Evolutionary conservation across 2,113 vertebrate species (phyloP), one percentile per base, ranked within the genome.

Genomic region (Gadus macrocephalus): DNA sequence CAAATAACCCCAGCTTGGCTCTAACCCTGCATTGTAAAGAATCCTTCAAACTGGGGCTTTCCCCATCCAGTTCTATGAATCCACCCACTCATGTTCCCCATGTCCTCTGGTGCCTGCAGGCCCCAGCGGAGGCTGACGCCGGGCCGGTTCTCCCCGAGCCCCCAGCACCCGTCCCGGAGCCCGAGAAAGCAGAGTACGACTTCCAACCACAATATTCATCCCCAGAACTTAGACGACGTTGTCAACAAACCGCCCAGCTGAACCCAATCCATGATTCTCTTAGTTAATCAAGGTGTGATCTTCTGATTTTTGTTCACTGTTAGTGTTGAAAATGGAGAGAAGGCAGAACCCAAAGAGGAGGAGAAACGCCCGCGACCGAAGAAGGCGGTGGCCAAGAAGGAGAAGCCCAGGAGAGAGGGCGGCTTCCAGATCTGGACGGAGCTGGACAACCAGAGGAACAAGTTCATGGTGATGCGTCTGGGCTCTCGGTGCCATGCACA

Each of bases 391-490:
- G 27, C 78, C 2, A 91, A 90, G 72, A 92, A 90, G 65, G 83
- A 88, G 17, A 91, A 90, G 79, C 70, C 78, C 1, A 87, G 81
- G 42, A 49, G 12, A 19, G 71, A 62, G 12, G 84, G 66, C 56
- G 90, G 91, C 15, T 91, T 91, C 61, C 93, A 96, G 62, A 94
- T 98, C 74, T 98, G 96, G 95, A 92, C 88, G n/a, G 95, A 97
- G 75, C 85, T 97, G 82, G 96, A 97, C 79, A 90, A 93, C 9
- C 95, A 97, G 73, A 93, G 94, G 68, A 94, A 90, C 71, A 96
- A 96, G 77, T 96, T 96, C 64, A 89, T 96, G 95, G 95, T 97
- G 70, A 87, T 74, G 16, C 2, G 65, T 64, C 72, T 62, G 9
- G 42, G 42, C 6, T 35, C 31, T 35, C 6, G 4, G 31, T 35